Base-by-base conservation (phyloP, 2,113 vertebrate genomes). In the Bos javanicus region DNA sequence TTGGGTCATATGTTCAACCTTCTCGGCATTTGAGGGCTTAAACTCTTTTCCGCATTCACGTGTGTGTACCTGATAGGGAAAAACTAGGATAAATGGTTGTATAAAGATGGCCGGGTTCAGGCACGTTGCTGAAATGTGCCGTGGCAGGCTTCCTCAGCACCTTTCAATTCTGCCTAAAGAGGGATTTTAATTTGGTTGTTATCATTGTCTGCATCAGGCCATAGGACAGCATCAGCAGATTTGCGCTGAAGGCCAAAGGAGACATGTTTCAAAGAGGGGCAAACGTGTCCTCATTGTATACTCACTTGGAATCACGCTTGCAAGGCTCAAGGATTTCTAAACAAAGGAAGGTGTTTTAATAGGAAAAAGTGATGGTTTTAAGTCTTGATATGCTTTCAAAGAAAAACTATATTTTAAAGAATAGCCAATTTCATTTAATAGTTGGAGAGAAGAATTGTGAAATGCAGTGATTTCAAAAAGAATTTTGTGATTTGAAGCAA, bases 261-360 rank as follows among this genome's bases (percentile, higher is more conserved):
- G 94, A 85, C 23, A 54, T 19, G 23, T 50, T 36, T 83, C 67
- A 52, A 94, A 97, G 21, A 67, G 7, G 8, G 33, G 62, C 50
- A 78, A 67, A 50, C 17, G 33, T 16, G 43, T 83, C 33, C 13
- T 43, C 43, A n/a, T 39, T 43, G 56, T 43, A 3, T 11, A 2
- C 56, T 88, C 16, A 39, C 91, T 87, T 92, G 96, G 52, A 94
- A 43, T 93, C 89, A 81, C 6, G n/a, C 78, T 81, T 86, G 80
- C 80, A 30, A 39, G 21, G 23, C 7, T 30, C 57, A 87, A 52
- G 93, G 97, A 94, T 97, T 97, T 97, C 95, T 90, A 93, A 93
- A 97, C 97, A 98, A 97, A 97, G 89, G 48, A 60, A 76, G 28
- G 28, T 28, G 6, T 87, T 91, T 92, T 80, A 78, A 87, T 82